Conservation (phyloP, 1,140 invertebrate species). For the Drosophila chauvacae region DNA sequence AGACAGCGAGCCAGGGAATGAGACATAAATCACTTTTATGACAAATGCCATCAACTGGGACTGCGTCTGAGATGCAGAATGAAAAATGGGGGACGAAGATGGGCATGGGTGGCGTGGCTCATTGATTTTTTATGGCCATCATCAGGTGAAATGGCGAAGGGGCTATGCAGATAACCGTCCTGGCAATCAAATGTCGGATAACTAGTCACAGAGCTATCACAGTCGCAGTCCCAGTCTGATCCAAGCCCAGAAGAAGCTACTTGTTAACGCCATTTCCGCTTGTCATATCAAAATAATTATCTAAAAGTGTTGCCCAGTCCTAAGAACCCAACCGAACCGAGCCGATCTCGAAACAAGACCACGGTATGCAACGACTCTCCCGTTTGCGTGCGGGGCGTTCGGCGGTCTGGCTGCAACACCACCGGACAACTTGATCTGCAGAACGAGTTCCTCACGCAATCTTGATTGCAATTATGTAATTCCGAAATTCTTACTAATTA, state of each 20-base stretch:
- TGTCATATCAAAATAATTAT: constrained; percentile 83
- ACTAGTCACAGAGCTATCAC: constrained; percentile 37
- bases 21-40: constrained; percentile 73
- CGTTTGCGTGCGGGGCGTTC: constrained; percentile 52
- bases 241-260: constrained; percentile 58
- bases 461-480: constrained; percentile 81
- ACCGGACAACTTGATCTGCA: constrained; percentile 62
- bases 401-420: constrained; percentile 24
- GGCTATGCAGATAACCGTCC: constrained; percentile 50
- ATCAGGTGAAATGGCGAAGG: constrained; percentile 32
- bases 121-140: constrained; percentile 56
- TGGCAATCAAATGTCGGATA: constrained; percentile 71
- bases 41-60: constrained; percentile 54
- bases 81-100: constrained; percentile 5
- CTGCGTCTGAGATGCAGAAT: background rate
- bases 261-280: constrained; percentile 78
- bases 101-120: constrained; percentile 7
- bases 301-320: constrained; percentile 66
- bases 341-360: constrained; percentile 29
- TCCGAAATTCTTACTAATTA: constrained; percentile 77
- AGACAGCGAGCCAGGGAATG: constrained; percentile 25
- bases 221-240: constrained; percentile 12
- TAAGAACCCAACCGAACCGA: constrained; percentile 24
- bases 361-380: constrained; percentile 32
- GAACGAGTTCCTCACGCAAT: constrained; percentile 77